Evolutionary conservation across 1,140 invertebrate genomes (phyloP).

Genomic region (Pachyrhynchus sulphureomaculatus): DNA sequence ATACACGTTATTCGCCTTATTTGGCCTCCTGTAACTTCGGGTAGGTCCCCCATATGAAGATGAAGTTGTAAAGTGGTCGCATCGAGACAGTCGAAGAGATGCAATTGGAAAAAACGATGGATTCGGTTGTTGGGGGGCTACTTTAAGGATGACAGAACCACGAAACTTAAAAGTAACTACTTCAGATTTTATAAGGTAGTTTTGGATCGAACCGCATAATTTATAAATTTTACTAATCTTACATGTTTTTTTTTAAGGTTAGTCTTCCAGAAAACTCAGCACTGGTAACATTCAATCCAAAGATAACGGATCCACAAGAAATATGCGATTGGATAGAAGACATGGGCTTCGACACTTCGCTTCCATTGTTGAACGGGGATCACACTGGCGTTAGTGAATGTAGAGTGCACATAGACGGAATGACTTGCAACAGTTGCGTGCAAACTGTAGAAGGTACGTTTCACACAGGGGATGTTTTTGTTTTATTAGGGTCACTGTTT

Average conservation of each 20-base stretch:
- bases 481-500: slow-evolving; percentile 12
- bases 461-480: neutral
- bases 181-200: no score
- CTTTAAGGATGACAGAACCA: no score
- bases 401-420: slow-evolving; percentile 67
- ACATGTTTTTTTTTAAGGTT: slow-evolving; percentile 54
- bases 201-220: no score
- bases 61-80: no score
- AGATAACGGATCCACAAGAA: slow-evolving; percentile 55
- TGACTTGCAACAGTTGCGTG: slow-evolving; percentile 84
- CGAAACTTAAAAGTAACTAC: no score
- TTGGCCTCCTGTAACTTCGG: no score
- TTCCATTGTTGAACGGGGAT: slow-evolving; percentile 38
- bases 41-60: no score
- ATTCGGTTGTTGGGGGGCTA: no score
- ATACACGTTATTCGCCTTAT: no score
- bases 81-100: no score
- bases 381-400: slow-evolving; percentile 22
- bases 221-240: no score
- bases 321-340: slow-evolving; percentile 72
- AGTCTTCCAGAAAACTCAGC: slow-evolving; percentile 65
- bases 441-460: slow-evolving; percentile 68
- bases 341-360: slow-evolving; percentile 72
- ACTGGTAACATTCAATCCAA: slow-evolving; percentile 65
- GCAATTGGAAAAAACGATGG: no score